These are phyloP conservation scores for Mesoclemmys tuberculata DNA, from an alignment of 2,113 vertebrate genomes.

Conservation along the genomic window DNA sequence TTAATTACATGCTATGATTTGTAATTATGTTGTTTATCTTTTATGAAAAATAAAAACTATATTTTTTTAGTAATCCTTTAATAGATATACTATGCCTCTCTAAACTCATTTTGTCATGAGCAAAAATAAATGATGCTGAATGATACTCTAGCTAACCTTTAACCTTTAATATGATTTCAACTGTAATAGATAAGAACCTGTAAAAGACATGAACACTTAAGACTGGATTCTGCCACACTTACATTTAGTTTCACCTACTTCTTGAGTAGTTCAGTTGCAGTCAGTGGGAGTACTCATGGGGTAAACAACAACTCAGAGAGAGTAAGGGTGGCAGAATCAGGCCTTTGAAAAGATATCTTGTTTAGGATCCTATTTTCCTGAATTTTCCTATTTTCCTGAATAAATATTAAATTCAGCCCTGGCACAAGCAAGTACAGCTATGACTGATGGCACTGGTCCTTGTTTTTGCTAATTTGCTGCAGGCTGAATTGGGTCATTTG, in stretches of 20 bases:
- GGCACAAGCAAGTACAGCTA: neutral
- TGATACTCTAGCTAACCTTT: conserved; percentile 25
- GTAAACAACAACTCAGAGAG: neutral
- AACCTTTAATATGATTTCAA: conserved; percentile 43
- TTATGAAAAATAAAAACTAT: neutral
- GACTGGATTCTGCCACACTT: neutral
- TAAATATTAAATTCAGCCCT: neutral
- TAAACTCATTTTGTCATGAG: neutral
- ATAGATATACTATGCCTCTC: neutral
- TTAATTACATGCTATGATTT: neutral
- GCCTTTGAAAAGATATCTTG: neutral
- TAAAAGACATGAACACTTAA: neutral
- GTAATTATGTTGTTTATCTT: neutral
- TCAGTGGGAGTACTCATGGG: rapidly evolving
- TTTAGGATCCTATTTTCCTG: neutral
- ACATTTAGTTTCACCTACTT: neutral
- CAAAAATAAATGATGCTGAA: neutral
- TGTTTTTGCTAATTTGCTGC: rapidly evolving
- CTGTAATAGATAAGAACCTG: neutral
- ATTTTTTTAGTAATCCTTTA: conserved; percentile 9
- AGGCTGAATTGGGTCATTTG: neutral
- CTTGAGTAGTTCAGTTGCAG: neutral
- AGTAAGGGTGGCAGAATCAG: neutral
- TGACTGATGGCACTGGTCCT: neutral
- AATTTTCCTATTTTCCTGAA: too few relatives aligned